A percentile compares a stretch with the other conserved stretches of the same genome.
Evolutionary conservation across 2,113 vertebrate species (phyloP).

Genomic region (Lepidiolamprologus cunningtoni): DNA sequence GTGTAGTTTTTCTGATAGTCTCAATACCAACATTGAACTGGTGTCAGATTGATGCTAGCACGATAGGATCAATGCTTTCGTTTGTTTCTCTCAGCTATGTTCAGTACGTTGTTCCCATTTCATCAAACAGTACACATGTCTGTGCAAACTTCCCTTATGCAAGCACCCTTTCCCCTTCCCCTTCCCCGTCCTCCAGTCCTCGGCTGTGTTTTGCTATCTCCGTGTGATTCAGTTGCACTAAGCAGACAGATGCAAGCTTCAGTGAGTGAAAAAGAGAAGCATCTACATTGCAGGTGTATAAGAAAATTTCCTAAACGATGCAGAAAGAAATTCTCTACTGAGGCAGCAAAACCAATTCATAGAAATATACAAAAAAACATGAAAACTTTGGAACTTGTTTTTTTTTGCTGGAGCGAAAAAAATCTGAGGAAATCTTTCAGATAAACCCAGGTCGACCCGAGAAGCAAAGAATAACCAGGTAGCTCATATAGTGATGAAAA

Average conservation of each 20-base stretch:
- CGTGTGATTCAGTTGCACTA: too few relatives aligned
- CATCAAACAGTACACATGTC: background rate
- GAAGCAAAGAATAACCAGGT: background rate
- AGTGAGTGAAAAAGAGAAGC: background rate
- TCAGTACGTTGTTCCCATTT: background rate
- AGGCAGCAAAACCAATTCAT: background rate
- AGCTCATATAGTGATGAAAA: background rate
- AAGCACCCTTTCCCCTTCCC: background rate
- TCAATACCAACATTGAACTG: background rate
- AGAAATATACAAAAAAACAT: background rate
- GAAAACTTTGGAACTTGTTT: background rate
- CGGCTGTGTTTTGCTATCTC: background rate
- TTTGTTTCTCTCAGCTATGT: background rate
- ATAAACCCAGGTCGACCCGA: background rate
- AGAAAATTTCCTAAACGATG: background rate
- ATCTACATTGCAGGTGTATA: background rate
- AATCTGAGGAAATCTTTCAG: background rate
- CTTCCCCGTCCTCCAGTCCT: fast-evolving
- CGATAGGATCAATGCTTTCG: background rate
- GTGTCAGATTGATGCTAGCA: background rate
- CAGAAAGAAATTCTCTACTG: background rate
- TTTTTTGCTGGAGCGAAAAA: background rate
- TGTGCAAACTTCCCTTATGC: background rate
- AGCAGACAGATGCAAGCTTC: background rate
- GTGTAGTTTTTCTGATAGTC: background rate